Percentiles rank a stretch among this genome's conserved stretches.
phyloP scores from a whole-genome alignment of 2,888 invertebrate genomes.

The Sminthurides aquaticus region DNA sequence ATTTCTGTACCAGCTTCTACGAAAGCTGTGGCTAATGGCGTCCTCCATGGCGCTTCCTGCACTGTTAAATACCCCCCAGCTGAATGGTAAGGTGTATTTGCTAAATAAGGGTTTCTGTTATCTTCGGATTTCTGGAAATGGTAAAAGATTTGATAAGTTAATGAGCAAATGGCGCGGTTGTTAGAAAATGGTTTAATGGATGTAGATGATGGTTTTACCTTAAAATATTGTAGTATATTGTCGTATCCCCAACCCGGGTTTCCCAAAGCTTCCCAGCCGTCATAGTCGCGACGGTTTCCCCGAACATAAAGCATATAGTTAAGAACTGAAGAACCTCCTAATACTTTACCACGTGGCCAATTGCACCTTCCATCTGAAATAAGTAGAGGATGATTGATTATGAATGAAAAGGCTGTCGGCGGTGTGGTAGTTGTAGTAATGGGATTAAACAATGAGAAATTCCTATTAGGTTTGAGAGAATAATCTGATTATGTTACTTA shows the following conservation, averaged over 20 bases:
- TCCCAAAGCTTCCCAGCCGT: conserved; percentile 71
- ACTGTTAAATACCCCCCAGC: conserved; percentile 70
- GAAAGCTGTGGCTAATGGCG: conserved; percentile 75
- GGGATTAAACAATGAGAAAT: no score
- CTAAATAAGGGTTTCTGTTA: conserved; percentile 79
- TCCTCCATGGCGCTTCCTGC: conserved; percentile 69
- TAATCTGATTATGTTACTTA: no score
- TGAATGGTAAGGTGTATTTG: conserved; percentile 61
- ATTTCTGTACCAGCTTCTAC: conserved; percentile 84
- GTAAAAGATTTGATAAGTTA: neutral
- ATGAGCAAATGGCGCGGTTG: no score
- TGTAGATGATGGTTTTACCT: conserved; percentile 44
- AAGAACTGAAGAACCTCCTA: conserved; percentile 51
- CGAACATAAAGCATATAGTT: conserved; percentile 55
- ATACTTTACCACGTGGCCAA: conserved; percentile 76
- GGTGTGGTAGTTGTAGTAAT: no score
- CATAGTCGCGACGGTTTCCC: conserved; percentile 78
- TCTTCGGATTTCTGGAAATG: conserved; percentile 60
- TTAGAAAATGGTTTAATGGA: neutral
- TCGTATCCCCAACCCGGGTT: conserved; percentile 83
- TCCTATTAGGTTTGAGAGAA: no score
- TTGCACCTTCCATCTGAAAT: conserved; percentile 58
- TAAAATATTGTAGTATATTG: conserved; percentile 72
- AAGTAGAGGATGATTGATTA: no score
- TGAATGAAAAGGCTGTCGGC: no score